Percentiles rank a stretch among this genome's conserved stretches.
These are phyloP conservation scores for Alca torda DNA, from an alignment of 2,797 vertebrate species.

Conservation along the genomic window DNA sequence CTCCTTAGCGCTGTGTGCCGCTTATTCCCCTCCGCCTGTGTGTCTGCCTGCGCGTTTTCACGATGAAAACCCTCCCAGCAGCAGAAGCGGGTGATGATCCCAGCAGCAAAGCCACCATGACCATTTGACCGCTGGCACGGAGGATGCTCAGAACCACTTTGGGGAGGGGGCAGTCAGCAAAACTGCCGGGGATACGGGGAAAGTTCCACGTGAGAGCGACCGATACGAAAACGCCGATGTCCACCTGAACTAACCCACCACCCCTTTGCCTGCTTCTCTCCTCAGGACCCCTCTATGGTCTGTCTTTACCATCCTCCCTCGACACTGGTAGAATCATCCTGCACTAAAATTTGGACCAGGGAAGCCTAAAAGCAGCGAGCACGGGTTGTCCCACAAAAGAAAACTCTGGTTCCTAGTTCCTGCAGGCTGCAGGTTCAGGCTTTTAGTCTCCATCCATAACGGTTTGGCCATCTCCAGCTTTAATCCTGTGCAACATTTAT, in stretches of 20 bases:
- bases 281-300: fast-evolving
- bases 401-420: not conserved
- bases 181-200: not conserved
- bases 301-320: not conserved
- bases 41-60: fast-evolving
- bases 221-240: fast-evolving
- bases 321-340: fast-evolving
- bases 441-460: not conserved
- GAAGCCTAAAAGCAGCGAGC: not conserved
- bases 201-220: not conserved
- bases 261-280: fast-evolving
- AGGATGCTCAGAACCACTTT: not conserved
- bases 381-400: not conserved
- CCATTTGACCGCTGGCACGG: fast-evolving
- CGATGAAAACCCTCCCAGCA: not conserved
- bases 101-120: fast-evolving
- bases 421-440: not conserved
- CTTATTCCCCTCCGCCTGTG: fast-evolving
- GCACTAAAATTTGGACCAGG: fast-evolving
- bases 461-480: not conserved
- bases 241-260: fast-evolving
- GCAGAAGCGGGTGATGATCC: not conserved
- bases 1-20: fast-evolving
- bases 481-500: conserved; percentile 38
- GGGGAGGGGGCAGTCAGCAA: not conserved